Evolutionary conservation across 2,797 vertebrate genomes (phyloP).

Genomic region (Lophura swinhoii): DNA sequence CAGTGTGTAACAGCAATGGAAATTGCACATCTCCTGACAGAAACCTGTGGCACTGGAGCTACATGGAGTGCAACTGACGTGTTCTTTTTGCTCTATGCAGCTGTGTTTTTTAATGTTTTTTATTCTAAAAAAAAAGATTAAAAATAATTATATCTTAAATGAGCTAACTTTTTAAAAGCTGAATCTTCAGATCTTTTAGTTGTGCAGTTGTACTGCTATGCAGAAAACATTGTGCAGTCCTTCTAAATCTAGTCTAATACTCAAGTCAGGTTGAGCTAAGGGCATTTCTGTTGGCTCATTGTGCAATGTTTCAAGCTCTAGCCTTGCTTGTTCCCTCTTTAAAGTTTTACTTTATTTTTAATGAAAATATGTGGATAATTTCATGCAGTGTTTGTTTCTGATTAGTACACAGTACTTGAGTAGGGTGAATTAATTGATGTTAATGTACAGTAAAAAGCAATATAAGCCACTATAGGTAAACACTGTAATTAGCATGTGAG

Average conservation of each 20-base stretch:
- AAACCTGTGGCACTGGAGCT: not conserved
- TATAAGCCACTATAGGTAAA: not conserved
- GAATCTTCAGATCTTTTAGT: slow-evolving; percentile 13
- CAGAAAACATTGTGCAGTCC: not conserved
- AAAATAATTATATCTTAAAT: not conserved
- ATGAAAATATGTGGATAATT: not conserved
- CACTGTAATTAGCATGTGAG: not conserved
- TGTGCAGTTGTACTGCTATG: not conserved
- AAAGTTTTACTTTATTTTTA: not conserved
- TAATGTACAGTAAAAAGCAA: not conserved
- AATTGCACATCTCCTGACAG: not conserved
- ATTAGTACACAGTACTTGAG: not conserved
- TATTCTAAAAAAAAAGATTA: not conserved
- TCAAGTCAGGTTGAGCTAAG: not conserved
- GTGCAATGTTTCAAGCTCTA: not conserved
- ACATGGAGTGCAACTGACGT: not conserved
- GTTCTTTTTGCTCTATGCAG: not conserved
- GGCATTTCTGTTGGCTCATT: not conserved
- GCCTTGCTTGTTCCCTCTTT: not conserved
- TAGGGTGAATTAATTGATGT: not conserved
- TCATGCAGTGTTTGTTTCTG: not conserved
- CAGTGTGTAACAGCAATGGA: not conserved
- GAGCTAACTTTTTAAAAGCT: not conserved
- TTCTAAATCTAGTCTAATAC: not conserved
- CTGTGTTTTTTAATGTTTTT: not conserved